phyloP scores from a whole-genome alignment of 2,113 vertebrate species.

The Daubentonia madagascariensis region DNA sequence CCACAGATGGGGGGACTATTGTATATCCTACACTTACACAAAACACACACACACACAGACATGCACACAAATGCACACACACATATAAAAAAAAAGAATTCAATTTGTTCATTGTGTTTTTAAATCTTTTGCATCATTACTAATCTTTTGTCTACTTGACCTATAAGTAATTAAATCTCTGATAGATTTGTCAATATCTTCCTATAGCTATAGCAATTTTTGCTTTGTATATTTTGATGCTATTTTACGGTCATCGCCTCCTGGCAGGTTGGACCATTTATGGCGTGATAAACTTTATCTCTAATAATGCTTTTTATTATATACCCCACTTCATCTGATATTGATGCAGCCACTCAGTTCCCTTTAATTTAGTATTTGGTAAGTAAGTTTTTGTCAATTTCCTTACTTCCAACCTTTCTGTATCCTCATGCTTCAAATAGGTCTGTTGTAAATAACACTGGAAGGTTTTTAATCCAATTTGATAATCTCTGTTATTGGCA shows the following conservation, averaged over 20 bases:
- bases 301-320: not conserved
- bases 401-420: not conserved
- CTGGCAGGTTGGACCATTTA: not conserved
- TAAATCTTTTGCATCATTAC: not conserved
- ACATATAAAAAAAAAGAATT: not conserved
- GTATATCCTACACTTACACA: not conserved
- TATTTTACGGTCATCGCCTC: not conserved
- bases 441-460: not conserved
- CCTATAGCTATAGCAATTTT: not conserved
- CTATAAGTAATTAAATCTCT: not conserved
- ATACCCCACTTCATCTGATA: not conserved
- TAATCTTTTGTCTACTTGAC: not conserved
- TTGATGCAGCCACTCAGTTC: no score
- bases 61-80: fast-evolving
- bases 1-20: not conserved
- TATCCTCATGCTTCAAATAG: not conserved
- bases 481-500: not conserved
- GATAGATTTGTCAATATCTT: not conserved
- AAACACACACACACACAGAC: not conserved
- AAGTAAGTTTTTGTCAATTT: not conserved
- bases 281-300: not conserved
- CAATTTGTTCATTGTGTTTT: not conserved
- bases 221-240: not conserved
- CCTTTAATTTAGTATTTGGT: not conserved
- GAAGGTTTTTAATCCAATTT: not conserved